These are phyloP conservation scores for Buphagus erythrorhynchus DNA, from an alignment of 2,797 vertebrate species.

Conservation along the genomic window DNA sequence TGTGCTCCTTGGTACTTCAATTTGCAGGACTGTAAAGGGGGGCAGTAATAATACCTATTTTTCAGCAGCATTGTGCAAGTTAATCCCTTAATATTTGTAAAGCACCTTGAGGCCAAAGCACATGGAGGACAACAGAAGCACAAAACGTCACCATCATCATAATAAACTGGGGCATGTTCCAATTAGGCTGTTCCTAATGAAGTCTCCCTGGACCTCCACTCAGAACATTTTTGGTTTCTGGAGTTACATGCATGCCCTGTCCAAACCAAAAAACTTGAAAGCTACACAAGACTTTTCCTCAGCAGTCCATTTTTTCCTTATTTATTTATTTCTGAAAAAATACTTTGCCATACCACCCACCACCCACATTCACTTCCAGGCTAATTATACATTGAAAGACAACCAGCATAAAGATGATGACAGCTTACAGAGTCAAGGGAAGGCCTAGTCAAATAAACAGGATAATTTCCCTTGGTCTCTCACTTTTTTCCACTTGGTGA, in stretches of 20 bases:
- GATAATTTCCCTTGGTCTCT: not conserved
- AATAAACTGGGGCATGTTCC: not conserved
- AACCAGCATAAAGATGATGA: constrained; percentile 46
- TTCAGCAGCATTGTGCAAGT: not conserved
- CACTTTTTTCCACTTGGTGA: constrained; percentile 19
- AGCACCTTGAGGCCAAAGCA: not conserved
- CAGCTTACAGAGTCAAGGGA: not conserved
- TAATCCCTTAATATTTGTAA: not conserved
- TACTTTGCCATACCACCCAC: constrained; percentile 57
- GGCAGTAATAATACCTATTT: not conserved
- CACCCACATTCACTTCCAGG: constrained; percentile 46
- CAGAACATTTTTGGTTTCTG: not conserved
- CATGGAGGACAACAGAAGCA: not conserved
- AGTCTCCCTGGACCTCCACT: not conserved
- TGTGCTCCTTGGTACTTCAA: not conserved
- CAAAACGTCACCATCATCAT: not conserved
- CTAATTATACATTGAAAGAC: constrained; percentile 64
- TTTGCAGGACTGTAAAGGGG: not conserved
- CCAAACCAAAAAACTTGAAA: constrained; percentile 71
- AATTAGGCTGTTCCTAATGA: not conserved
- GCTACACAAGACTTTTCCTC: constrained; percentile 50
- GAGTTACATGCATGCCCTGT: not conserved
- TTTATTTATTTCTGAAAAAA: constrained; percentile 69
- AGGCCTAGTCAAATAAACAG: constrained; percentile 21
- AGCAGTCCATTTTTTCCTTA: constrained; percentile 47